A percentile compares a stretch with the other conserved stretches of the same genome.
Evolutionary conservation across 2,888 invertebrate genomes (phyloP).

Genomic region (Acanthosoma haemorrhoidale): DNA sequence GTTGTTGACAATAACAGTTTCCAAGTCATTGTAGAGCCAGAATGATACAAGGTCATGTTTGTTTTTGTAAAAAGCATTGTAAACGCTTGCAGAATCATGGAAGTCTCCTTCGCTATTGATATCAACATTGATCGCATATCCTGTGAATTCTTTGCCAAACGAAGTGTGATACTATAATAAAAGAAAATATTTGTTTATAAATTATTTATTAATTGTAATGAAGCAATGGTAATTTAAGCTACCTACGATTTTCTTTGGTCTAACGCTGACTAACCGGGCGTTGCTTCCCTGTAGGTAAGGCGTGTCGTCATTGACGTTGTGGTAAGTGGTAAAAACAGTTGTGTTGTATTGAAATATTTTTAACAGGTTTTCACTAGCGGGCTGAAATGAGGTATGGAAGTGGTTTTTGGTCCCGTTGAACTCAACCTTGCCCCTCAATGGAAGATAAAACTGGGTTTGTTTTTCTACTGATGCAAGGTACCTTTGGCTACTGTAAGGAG

Average conservation of each 20-base stretch:
- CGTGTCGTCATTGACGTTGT: slow-evolving; percentile 52
- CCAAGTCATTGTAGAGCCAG: neutral
- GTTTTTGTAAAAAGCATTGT: slow-evolving; percentile 43
- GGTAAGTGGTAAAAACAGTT: slow-evolving; percentile 58
- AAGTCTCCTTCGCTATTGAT: slow-evolving; percentile 51
- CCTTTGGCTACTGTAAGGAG: slow-evolving; percentile 55
- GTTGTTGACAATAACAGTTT: neutral
- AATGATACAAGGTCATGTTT: slow-evolving; percentile 35
- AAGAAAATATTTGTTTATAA: neutral
- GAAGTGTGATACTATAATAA: slow-evolving; percentile 23
- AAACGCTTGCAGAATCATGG: slow-evolving; percentile 41
- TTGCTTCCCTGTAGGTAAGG: slow-evolving; percentile 46
- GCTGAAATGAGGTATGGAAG: slow-evolving; percentile 45
- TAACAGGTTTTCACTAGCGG: neutral
- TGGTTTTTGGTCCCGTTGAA: slow-evolving; percentile 49
- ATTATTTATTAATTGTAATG: neutral
- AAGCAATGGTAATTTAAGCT: neutral
- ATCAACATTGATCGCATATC: slow-evolving; percentile 53
- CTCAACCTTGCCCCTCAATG: slow-evolving; percentile 51
- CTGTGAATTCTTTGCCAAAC: slow-evolving; percentile 46
- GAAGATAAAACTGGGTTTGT: slow-evolving; percentile 56
- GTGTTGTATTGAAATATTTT: slow-evolving; percentile 55
- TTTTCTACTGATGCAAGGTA: slow-evolving; percentile 56
- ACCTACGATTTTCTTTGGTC: slow-evolving; percentile 40
- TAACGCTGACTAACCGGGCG: slow-evolving; percentile 38